phyloP scores from a whole-genome alignment of 2,113 vertebrate genomes.

The Leptobrachium leishanense region DNA sequence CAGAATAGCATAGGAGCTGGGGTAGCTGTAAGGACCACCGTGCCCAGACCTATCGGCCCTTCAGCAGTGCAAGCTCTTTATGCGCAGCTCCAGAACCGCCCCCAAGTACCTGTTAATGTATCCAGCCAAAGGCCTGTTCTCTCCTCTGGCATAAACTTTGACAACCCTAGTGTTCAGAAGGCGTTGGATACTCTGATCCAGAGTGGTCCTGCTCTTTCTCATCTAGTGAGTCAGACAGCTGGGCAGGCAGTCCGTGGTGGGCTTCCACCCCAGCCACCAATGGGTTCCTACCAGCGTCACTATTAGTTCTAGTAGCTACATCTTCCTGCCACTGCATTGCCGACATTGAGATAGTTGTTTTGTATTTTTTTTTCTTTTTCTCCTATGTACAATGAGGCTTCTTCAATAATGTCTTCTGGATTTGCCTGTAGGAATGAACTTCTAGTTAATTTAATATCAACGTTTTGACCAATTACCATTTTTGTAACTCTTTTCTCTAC shows the following conservation, averaged over 20 bases:
- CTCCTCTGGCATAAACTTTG: constrained; percentile 88
- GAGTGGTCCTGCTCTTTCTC: constrained; percentile 90
- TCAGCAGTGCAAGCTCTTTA: constrained; percentile 63
- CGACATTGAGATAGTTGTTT: constrained; percentile 26
- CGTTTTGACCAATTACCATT: not conserved
- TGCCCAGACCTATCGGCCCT: constrained; percentile 64
- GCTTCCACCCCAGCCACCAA: constrained; percentile 60
- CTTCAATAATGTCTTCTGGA: no score
- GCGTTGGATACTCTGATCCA: constrained; percentile 96
- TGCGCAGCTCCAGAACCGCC: constrained; percentile 65
- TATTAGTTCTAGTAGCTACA: constrained; percentile 68
- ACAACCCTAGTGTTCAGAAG: constrained; percentile 97
- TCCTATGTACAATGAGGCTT: no score
- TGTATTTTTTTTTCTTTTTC: not conserved
- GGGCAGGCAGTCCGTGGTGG: constrained; percentile 66
- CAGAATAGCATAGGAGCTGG: constrained; percentile 64
- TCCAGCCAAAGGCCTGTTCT: constrained; percentile 68
- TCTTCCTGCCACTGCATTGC: constrained; percentile 51
- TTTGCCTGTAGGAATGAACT: not conserved
- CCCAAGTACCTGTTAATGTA: constrained; percentile 63
- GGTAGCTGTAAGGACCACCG: constrained; percentile 59
- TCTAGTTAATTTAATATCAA: not conserved
- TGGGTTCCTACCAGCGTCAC: constrained; percentile 87
- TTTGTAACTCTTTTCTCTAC: not conserved
- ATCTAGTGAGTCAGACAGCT: constrained; percentile 78